phyloP scores from a whole-genome alignment of 2,113 vertebrate genomes.

The Catagonus wagneri region DNA sequence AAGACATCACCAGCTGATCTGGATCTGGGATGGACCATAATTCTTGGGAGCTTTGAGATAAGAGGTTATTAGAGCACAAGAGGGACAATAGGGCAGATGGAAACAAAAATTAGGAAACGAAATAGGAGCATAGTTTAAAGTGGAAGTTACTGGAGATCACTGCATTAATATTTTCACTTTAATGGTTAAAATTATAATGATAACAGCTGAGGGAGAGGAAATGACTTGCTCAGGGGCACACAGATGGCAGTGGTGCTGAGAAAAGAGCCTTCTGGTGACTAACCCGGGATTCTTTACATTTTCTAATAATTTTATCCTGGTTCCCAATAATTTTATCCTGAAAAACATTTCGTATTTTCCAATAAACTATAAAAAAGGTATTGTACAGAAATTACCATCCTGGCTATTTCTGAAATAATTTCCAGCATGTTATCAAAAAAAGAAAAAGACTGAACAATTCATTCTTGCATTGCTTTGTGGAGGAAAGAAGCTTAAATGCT shows the following conservation, averaged over 20 bases:
- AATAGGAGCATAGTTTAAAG: background rate
- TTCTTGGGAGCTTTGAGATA: slow-evolving; percentile 35
- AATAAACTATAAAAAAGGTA: slow-evolving; percentile 57
- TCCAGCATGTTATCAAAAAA: background rate
- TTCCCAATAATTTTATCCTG: slow-evolving; percentile 42
- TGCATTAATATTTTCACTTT: slow-evolving; percentile 43
- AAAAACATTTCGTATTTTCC: slow-evolving; percentile 67
- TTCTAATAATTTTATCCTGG: slow-evolving; percentile 36
- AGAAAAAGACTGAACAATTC: slow-evolving; percentile 64
- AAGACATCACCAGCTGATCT: background rate
- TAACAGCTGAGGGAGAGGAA: background rate
- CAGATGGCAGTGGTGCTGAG: background rate
- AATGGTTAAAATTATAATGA: slow-evolving; percentile 38
- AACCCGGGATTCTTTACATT: slow-evolving; percentile 15
- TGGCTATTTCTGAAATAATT: slow-evolving; percentile 74
- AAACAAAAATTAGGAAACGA: background rate
- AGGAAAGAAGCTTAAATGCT: slow-evolving; percentile 76
- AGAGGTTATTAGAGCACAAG: background rate
- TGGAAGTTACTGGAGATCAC: background rate
- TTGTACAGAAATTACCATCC: slow-evolving; percentile 69
- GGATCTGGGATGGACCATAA: background rate
- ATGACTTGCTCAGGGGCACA: background rate
- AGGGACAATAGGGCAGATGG: background rate
- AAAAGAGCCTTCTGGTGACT: background rate
- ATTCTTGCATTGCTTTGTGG: slow-evolving; percentile 58